Conservation (phyloP, 2,113 vertebrate species). For the Pygoscelis adeliae region DNA sequence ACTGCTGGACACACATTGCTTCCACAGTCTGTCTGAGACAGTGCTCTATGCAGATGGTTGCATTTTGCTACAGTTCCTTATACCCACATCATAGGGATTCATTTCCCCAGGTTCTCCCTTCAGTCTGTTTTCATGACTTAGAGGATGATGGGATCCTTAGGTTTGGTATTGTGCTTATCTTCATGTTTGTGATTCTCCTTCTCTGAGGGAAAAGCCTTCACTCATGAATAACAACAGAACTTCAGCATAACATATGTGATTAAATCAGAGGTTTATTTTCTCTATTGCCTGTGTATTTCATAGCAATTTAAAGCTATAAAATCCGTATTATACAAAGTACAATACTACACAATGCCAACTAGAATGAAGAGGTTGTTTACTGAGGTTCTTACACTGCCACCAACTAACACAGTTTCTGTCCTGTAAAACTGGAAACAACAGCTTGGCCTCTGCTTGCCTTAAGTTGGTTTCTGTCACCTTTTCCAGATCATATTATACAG, state of each 20-base stretch:
- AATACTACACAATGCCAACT: background rate
- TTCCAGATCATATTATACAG: background rate
- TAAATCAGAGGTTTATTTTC: background rate
- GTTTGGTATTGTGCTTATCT: background rate
- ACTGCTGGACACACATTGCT: background rate
- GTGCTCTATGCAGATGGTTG: background rate
- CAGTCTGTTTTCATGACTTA: background rate
- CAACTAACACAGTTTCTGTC: background rate
- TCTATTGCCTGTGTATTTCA: background rate
- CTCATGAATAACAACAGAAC: background rate
- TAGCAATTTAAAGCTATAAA: background rate
- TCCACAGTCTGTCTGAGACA: background rate
- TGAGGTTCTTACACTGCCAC: background rate
- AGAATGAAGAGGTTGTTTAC: background rate
- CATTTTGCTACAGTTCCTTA: background rate
- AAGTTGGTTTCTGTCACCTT: background rate
- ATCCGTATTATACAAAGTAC: background rate
- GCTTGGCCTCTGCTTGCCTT: background rate
- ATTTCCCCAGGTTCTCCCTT: background rate
- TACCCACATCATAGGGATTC: background rate
- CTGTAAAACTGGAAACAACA: background rate
- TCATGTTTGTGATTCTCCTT: background rate
- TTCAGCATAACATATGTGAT: background rate
- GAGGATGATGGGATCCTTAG: background rate
- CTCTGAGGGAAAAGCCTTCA: background rate